Evolutionary conservation across 2,797 vertebrate species (phyloP).

Genomic region (Chelidonichthys spinosus): DNA sequence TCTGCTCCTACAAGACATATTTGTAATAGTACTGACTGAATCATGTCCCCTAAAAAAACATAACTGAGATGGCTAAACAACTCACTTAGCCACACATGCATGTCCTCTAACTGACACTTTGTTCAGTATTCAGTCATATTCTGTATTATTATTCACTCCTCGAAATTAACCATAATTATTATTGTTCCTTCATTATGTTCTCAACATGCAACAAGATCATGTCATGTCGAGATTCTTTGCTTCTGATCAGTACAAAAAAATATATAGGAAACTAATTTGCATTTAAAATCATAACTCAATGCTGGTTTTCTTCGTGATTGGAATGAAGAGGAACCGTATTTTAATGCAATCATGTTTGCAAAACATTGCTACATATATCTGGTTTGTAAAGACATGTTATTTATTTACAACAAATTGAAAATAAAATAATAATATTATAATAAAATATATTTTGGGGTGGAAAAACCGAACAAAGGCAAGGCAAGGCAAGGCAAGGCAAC

Average conservation of each 20-base stretch:
- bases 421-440: neutral
- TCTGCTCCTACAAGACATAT: neutral
- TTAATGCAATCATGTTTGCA: neutral
- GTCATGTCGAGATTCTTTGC: neutral
- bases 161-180: neutral
- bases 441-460: too few species aligned
- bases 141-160: neutral
- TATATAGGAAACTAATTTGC: neutral
- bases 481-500: too few species aligned
- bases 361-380: neutral
- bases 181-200: neutral
- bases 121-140: neutral
- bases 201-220: neutral
- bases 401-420: neutral
- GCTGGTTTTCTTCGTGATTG: neutral
- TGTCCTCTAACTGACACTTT: neutral
- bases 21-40: neutral
- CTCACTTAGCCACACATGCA: neutral
- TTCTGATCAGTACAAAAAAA: neutral
- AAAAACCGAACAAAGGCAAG: too few species aligned
- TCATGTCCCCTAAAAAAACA: neutral
- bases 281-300: neutral
- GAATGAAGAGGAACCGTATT: neutral
- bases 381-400: neutral
- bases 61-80: too few species aligned